Evolutionary conservation across 1,140 invertebrate species (phyloP).

Genomic region (Zaprionus ghesquierei): DNA sequence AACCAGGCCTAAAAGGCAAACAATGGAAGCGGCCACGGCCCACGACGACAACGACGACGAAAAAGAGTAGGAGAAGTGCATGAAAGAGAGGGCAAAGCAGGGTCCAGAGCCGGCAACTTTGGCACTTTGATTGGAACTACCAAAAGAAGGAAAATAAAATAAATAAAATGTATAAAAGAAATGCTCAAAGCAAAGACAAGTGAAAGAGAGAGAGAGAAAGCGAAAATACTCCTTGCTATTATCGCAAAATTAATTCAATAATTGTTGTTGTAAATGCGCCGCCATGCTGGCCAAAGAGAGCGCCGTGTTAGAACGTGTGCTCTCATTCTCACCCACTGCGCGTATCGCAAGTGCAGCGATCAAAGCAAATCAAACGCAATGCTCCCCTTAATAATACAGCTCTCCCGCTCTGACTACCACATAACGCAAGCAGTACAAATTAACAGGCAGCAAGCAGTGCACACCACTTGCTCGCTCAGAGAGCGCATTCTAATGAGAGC

Average conservation of each 20-base stretch:
- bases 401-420: too few relatives aligned
- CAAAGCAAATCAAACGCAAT: background rate
- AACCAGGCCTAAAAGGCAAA: constrained; percentile 70
- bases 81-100: background rate
- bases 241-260: background rate
- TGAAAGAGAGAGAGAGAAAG: too few relatives aligned
- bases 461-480: too few relatives aligned
- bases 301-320: background rate
- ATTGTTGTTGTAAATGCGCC: background rate
- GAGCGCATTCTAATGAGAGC: too few relatives aligned
- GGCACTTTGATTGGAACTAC: constrained; percentile 75
- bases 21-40: constrained; percentile 63
- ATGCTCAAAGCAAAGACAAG: background rate
- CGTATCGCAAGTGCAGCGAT: background rate
- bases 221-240: background rate
- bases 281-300: background rate
- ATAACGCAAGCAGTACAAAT: background rate
- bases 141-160: constrained; percentile 29
- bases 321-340: background rate
- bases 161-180: constrained; percentile 13
- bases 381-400: background rate
- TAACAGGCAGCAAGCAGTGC: background rate
- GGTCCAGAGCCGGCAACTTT: constrained; percentile 43
- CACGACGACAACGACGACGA: constrained; percentile 12
- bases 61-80: too few relatives aligned